Percentiles rank a stretch among this genome's conserved stretches.
phyloP scores from a whole-genome alignment of 2,797 vertebrate species.

The Aythya fuligula region DNA sequence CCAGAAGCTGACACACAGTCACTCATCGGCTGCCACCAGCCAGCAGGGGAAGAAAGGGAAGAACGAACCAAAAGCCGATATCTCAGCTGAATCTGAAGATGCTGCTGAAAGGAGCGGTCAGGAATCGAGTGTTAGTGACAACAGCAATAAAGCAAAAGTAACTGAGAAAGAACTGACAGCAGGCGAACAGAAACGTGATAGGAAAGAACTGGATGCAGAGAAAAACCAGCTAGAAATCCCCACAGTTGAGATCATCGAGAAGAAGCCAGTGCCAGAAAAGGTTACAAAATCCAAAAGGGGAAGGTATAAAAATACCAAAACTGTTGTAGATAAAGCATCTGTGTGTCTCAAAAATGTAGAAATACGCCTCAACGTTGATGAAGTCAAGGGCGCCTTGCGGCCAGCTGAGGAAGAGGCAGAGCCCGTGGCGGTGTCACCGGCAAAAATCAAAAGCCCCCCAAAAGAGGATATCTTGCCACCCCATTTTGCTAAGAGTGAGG shows the following conservation, averaged over 20 bases:
- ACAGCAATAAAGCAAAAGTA: conserved; percentile 67
- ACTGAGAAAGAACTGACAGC: conserved; percentile 68
- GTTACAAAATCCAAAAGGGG: conserved; percentile 80
- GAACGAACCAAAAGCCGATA: conserved; percentile 80
- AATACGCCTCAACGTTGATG: conserved; percentile 86
- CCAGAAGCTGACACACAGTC: conserved; percentile 85
- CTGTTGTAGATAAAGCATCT: conserved; percentile 82
- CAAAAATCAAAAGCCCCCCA: conserved; percentile 82
- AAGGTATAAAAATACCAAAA: conserved; percentile 86
- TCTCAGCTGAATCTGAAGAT: conserved; percentile 69
- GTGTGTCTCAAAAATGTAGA: conserved; percentile 88
- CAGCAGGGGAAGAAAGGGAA: conserved; percentile 86
- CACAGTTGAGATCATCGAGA: conserved; percentile 76
- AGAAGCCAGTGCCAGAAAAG: conserved; percentile 80
- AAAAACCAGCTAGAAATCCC: conserved; percentile 75
- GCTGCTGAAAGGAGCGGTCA: conserved; percentile 66
- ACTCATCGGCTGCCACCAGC: conserved; percentile 71
- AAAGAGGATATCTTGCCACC: conserved; percentile 76
- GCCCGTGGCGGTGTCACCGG: conserved; percentile 65
- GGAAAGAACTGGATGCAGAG: conserved; percentile 75
- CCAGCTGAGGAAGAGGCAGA: conserved; percentile 81
- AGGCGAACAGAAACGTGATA: conserved; percentile 74
- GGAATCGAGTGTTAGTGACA: conserved; percentile 72
- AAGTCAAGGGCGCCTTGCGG: conserved; percentile 83
- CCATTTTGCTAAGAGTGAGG: conserved; percentile 74